A percentile compares a stretch with the other conserved stretches of the same genome.
phyloP scores from a whole-genome alignment of 2,888 invertebrate species.

The Drosophila mercatorum region DNA sequence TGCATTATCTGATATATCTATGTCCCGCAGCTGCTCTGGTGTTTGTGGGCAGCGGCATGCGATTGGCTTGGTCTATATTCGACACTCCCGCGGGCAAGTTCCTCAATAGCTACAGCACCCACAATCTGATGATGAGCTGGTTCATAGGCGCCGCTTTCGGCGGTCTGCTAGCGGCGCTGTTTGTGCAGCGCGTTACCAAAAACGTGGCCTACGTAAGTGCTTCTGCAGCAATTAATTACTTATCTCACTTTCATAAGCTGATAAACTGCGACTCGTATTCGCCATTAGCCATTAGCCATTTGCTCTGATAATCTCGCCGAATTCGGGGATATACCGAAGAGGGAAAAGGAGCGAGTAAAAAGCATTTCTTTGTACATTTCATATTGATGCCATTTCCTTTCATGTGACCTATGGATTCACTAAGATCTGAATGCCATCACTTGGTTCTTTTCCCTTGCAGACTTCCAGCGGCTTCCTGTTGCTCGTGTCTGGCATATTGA shows the following conservation, averaged over 20 bases:
- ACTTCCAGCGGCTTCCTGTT: slow-evolving; percentile 77
- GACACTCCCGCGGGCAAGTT: slow-evolving; percentile 74
- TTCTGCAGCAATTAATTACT: slow-evolving; percentile 46
- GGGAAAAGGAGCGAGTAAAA: neutral
- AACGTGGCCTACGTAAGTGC: slow-evolving; percentile 81
- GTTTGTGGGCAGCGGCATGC: slow-evolving; percentile 78
- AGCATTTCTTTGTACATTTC: neutral
- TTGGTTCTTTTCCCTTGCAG: slow-evolving; percentile 46
- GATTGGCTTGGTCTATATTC: slow-evolving; percentile 79
- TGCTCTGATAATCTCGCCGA: slow-evolving; percentile 27
- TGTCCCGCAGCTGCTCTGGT: slow-evolving; percentile 68
- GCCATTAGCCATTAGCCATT: slow-evolving; percentile 56
- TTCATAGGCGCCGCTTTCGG: slow-evolving; percentile 80
- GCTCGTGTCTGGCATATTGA: slow-evolving; percentile 76
- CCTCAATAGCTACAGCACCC: slow-evolving; percentile 51
- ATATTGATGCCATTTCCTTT: neutral
- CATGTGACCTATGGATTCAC: neutral
- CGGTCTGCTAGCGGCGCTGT: slow-evolving; percentile 68
- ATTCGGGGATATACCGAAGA: slow-evolving; percentile 9
- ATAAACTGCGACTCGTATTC: slow-evolving; percentile 62
- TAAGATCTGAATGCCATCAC: no score
- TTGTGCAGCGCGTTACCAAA: slow-evolving; percentile 79
- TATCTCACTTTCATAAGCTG: slow-evolving; percentile 45
- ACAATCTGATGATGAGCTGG: slow-evolving; percentile 80
- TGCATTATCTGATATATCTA: neutral